phyloP scores from a whole-genome alignment of 2,797 vertebrate genomes.

The Poecile montanus region DNA sequence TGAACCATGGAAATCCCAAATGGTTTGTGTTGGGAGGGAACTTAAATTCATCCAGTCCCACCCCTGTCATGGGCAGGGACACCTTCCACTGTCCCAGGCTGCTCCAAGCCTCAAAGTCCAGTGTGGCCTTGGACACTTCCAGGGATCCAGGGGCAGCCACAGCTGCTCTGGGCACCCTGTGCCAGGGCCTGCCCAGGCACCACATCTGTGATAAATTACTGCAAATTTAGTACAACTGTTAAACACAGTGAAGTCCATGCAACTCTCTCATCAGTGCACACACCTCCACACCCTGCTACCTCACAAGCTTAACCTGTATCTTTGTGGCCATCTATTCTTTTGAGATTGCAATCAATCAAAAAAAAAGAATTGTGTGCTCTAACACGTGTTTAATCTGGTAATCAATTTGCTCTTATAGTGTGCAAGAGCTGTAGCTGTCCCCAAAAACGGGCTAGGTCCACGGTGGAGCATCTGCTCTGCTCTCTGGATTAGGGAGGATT shows the following conservation, averaged over 20 bases:
- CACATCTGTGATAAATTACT: not conserved
- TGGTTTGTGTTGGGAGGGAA: not conserved
- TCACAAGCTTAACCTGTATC: not conserved
- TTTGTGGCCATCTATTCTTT: not conserved
- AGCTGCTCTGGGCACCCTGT: not conserved
- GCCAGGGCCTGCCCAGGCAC: not conserved
- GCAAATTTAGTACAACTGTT: not conserved
- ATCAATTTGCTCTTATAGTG: not conserved
- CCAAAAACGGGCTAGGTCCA: not conserved
- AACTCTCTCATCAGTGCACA: not conserved
- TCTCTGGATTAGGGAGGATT: not conserved
- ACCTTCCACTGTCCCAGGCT: not conserved
- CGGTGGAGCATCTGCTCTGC: not conserved
- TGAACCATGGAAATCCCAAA: not conserved
- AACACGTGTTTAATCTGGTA: not conserved
- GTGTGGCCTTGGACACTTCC: accelerated
- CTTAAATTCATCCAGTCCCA: not conserved
- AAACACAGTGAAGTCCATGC: not conserved
- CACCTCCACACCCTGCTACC: not conserved
- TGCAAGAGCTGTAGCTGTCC: not conserved
- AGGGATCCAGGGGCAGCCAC: not conserved
- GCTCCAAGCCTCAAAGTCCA: not conserved
- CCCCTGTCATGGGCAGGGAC: not conserved
- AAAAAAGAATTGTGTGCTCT: not conserved
- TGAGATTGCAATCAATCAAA: not conserved